Evolutionary conservation across 2,113 vertebrate genomes (phyloP).

Genomic region (Triplophysa rosa): DNA sequence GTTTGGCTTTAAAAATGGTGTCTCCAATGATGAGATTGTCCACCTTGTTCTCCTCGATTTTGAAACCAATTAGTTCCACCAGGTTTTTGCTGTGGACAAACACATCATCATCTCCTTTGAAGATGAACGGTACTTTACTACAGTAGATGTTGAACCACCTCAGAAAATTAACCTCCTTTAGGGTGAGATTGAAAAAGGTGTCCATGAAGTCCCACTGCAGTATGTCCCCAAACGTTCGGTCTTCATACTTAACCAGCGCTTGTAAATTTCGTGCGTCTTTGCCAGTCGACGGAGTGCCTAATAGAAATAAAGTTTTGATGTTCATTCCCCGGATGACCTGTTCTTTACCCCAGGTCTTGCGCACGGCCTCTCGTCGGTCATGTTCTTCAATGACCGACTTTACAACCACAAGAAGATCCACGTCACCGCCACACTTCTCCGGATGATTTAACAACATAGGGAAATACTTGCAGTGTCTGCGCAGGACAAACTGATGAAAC

Average conservation of each 20-base stretch:
- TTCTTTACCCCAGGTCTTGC: slow-evolving; percentile 75
- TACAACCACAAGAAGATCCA: slow-evolving; percentile 76
- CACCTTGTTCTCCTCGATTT: slow-evolving; percentile 58
- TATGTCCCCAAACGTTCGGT: slow-evolving; percentile 77
- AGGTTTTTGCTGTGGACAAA: slow-evolving; percentile 81
- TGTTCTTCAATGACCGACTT: slow-evolving; percentile 80
- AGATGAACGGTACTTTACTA: slow-evolving; percentile 71
- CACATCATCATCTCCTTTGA: slow-evolving; percentile 84
- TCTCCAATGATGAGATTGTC: slow-evolving; percentile 78
- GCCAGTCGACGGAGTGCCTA: slow-evolving; percentile 70
- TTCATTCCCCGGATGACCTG: slow-evolving; percentile 61
- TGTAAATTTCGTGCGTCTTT: slow-evolving; percentile 77
- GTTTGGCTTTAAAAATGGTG: slow-evolving; percentile 77
- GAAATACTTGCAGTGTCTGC: slow-evolving; percentile 79
- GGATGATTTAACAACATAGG: slow-evolving; percentile 80
- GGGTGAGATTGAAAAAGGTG: slow-evolving; percentile 81
- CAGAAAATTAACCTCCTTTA: slow-evolving; percentile 81
- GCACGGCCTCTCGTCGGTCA: slow-evolving; percentile 76
- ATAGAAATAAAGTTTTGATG: slow-evolving; percentile 75
- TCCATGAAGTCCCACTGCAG: slow-evolving; percentile 85
- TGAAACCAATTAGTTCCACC: slow-evolving; percentile 73
- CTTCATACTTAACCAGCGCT: slow-evolving; percentile 77
- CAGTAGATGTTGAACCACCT: slow-evolving; percentile 79
- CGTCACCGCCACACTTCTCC: slow-evolving; percentile 72
- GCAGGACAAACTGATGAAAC: slow-evolving; percentile 78